These are phyloP conservation scores for Monarcha castaneiventris DNA, from an alignment of 2,113 vertebrate species.

Conservation along the genomic window DNA sequence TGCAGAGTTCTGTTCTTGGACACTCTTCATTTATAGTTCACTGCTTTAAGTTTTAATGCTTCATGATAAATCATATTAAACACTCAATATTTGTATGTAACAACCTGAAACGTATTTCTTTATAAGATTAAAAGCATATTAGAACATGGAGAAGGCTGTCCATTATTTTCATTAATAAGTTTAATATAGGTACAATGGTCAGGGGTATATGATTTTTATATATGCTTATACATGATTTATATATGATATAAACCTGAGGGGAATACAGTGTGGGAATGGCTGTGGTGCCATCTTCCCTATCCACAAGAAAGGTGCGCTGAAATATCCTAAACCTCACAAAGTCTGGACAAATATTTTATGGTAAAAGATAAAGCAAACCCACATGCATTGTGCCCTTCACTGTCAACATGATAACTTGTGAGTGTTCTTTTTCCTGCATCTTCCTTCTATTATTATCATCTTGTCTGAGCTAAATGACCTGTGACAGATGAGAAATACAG, in stretches of 20 bases:
- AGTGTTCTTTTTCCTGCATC: neutral
- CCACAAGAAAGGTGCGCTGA: neutral
- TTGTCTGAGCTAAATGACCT: constrained; percentile 38
- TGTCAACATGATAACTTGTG: constrained; percentile 35
- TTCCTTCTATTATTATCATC: constrained; percentile 1
- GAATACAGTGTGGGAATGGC: neutral
- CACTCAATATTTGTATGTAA: neutral
- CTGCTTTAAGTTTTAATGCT: neutral
- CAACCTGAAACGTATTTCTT: neutral
- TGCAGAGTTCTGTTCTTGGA: neutral
- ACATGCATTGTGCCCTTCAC: neutral
- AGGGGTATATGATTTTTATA: neutral
- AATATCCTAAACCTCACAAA: neutral
- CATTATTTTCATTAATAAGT: neutral
- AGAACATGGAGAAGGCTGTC: neutral
- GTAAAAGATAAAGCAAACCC: neutral
- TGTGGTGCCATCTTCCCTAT: neutral
- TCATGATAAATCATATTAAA: neutral
- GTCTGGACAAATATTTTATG: neutral
- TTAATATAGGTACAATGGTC: neutral
- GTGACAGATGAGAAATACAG: constrained; percentile 13
- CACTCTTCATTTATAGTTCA: neutral
- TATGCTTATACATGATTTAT: neutral
- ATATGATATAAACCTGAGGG: neutral
- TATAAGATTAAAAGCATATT: neutral